Conservation (phyloP, 2,113 vertebrate species). For the Paradoxurus hermaphroditus region DNA sequence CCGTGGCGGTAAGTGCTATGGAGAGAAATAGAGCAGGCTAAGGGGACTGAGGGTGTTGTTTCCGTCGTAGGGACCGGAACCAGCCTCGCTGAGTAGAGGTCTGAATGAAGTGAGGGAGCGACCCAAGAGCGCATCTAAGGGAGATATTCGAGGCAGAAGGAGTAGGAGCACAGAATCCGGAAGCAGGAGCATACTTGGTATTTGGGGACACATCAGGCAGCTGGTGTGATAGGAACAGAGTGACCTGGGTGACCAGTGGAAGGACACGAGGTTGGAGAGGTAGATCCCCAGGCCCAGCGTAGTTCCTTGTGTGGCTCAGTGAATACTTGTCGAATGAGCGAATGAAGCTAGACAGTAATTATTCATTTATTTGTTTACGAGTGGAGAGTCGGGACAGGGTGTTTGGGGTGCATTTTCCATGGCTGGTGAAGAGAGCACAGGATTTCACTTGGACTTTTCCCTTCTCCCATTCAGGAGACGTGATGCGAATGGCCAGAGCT, state of each 20-base stretch:
- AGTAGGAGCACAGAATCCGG: neutral
- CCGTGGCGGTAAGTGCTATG: neutral
- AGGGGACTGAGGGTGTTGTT: neutral
- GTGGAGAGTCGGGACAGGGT: neutral
- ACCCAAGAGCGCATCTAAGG: neutral
- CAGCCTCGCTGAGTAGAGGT: neutral
- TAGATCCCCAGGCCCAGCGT: too few species aligned
- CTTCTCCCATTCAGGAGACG: neutral
- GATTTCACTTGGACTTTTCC: neutral
- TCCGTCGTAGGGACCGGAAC: neutral
- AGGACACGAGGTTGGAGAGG: neutral
- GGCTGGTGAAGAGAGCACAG: neutral
- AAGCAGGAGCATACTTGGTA: neutral
- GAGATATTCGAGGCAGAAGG: neutral
- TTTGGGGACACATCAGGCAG: neutral
- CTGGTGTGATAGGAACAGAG: neutral
- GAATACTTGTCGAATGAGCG: neutral
- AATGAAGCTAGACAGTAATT: neutral
- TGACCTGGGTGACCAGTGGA: neutral
- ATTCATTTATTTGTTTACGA: neutral
- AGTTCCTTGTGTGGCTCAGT: neutral
- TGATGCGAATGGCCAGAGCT: neutral
- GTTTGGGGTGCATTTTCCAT: neutral
- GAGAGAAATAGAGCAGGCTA: neutral
- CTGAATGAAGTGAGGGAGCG: neutral